Evolutionary conservation across 35 echinoderm and acorn worm species (phyloP).

Genomic region (Apostichopus californicus): DNA sequence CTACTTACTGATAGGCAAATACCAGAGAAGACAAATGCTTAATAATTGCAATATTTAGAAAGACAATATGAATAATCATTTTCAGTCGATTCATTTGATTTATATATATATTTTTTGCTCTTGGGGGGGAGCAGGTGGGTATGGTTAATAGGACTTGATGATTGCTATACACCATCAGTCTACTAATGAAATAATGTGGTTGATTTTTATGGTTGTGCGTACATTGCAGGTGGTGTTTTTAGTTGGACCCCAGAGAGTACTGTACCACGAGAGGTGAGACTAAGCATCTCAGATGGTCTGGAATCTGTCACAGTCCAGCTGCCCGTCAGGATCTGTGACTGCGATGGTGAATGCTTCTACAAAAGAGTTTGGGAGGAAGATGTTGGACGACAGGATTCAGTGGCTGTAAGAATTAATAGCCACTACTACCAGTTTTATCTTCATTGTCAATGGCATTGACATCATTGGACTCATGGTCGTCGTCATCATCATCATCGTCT

Average conservation of each 20-base stretch:
- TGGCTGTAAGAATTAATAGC: constrained; percentile 4
- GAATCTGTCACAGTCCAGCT: not conserved
- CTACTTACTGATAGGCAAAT: too few species aligned
- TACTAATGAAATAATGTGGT: too few species aligned
- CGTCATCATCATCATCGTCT: constrained; percentile 14
- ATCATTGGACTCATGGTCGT: not conserved
- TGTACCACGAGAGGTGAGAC: not conserved
- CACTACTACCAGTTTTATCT: not conserved
- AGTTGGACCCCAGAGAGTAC: not conserved
- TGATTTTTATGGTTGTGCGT: too few species aligned
- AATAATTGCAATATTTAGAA: too few species aligned
- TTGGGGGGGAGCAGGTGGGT: too few species aligned
- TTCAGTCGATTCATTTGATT: too few species aligned
- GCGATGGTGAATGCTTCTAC: constrained; percentile 7
- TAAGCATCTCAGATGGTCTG: not conserved
- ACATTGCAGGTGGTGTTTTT: not conserved
- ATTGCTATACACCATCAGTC: too few species aligned
- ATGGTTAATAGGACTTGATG: too few species aligned
- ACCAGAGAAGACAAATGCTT: too few species aligned
- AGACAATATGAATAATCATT: too few species aligned
- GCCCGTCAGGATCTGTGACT: constrained; percentile 1
- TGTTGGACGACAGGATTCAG: not conserved
- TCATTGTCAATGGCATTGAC: not conserved
- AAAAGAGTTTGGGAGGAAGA: constrained; percentile 16
- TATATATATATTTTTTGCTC: too few species aligned